phyloP scores from a whole-genome alignment of 1,140 invertebrate genomes.

The Megalopta genalis region DNA sequence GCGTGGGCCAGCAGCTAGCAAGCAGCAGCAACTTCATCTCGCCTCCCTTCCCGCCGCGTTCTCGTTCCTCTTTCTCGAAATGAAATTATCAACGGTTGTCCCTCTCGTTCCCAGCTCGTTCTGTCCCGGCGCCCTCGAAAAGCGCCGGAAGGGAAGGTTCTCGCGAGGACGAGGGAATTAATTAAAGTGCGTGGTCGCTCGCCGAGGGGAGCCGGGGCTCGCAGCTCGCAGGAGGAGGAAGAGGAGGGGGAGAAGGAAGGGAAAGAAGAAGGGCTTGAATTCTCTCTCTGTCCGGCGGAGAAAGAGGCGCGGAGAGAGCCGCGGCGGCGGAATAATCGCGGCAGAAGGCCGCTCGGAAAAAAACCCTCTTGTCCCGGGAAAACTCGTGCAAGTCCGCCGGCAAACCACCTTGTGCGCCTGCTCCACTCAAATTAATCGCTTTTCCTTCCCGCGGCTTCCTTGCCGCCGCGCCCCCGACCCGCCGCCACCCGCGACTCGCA shows the following conservation, averaged over 20 bases:
- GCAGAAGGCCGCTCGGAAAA: constrained; percentile 3
- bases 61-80: constrained; percentile 17
- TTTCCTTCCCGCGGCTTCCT: constrained; percentile 14
- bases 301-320: background rate
- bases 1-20: too few relatives aligned
- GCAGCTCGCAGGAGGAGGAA: background rate
- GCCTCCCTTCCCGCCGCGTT: too few relatives aligned
- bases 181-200: constrained; percentile 51
- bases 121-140: constrained; percentile 18
- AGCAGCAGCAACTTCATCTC: background rate
- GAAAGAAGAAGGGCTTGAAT: background rate
- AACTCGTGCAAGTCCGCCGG: constrained; percentile 7
- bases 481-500: background rate
- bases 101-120: background rate
- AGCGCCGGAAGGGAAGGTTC: constrained; percentile 32
- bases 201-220: too few relatives aligned
- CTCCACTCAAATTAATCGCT: constrained; percentile 41
- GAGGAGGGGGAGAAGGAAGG: too few relatives aligned
- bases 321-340: constrained; percentile 24
- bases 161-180: constrained; percentile 49
- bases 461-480: background rate
- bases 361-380: background rate
- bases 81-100: constrained; percentile 30
- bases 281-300: background rate
- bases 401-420: constrained; percentile 17